Conservation (phyloP, 1,140 invertebrate genomes). For the Drosophila pseudoobscura region DNA sequence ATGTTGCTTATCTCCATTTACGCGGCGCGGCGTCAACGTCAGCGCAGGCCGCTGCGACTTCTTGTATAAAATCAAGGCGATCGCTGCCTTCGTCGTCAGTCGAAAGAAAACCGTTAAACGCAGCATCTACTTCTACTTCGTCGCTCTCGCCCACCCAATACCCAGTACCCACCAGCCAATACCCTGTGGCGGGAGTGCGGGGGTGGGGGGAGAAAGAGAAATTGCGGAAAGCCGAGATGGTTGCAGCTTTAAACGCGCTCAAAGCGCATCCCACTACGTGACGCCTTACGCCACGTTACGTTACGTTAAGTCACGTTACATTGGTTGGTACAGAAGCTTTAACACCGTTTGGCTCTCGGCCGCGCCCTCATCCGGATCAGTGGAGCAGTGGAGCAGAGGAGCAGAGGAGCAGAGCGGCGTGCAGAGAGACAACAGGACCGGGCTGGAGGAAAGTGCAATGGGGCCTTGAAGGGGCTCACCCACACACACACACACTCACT, state of each 20-base stretch:
- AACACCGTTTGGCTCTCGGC: slow-evolving; percentile 42
- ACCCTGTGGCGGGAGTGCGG: too few relatives aligned
- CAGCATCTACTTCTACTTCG: slow-evolving; percentile 54
- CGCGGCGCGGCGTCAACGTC: slow-evolving; percentile 36
- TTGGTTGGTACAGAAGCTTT: slow-evolving; percentile 71
- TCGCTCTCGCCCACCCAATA: slow-evolving; percentile 12
- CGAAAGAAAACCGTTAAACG: slow-evolving; percentile 48
- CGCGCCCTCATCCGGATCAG: not conserved
- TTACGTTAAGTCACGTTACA: slow-evolving; percentile 31
- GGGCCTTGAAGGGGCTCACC: slow-evolving; percentile 20
- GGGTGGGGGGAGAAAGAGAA: not conserved
- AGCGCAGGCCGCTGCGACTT: slow-evolving; percentile 28
- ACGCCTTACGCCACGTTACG: slow-evolving; percentile 14
- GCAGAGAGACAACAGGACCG: slow-evolving; percentile 42
- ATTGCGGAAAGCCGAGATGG: slow-evolving; percentile 16
- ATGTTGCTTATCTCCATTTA: slow-evolving; percentile 58
- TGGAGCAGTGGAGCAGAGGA: not conserved
- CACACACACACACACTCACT: slow-evolving; percentile 1
- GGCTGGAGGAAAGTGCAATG: slow-evolving; percentile 68
- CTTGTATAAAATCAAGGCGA: slow-evolving; percentile 57
- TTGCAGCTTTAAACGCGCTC: slow-evolving; percentile 67
- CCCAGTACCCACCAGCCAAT: too few relatives aligned
- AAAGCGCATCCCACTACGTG: slow-evolving; percentile 48
- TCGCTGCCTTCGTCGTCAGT: slow-evolving; percentile 46
- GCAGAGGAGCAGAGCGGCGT: slow-evolving; percentile 3